Evolutionary conservation across 2,888 invertebrate genomes (phyloP), one percentile per base, ranked within the genome.

Genomic region (Morpho deidamia): DNA sequence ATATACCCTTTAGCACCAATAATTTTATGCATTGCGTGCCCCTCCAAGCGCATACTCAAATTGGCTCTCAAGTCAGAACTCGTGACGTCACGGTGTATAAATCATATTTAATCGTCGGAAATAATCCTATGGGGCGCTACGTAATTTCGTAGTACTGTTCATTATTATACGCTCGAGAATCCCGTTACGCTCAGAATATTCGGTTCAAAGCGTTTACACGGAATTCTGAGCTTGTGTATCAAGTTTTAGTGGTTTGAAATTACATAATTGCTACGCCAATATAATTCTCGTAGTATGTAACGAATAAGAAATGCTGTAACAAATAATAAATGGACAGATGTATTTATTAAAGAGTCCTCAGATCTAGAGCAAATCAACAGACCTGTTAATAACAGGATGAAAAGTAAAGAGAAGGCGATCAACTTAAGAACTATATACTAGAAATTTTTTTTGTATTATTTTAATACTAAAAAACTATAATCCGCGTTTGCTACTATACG

Each of bases 11-110:
- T 23, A 23, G 23, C 23, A 23, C 23, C 23, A 23, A 2, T 81
- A 83, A 87, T 86, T 85, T 86, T 76, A 81, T 80, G 83, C 72
- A 81, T 76, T 74, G 76, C 77, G 76, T 78, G 72, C 73, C 72
- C 76, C 83, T 75, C 80, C 59, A 53, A 76, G 71, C 77, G 63
- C 67, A 64, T 71, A 74, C 70, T 74, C 66, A 63, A 75, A 74
- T 42, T 70, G 71, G 70, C 54, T 64, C 65, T 69, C 63, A 59
- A 62, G 50, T 60, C 58, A 62, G 65, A 67, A 72, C 68, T 68
- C 68, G 70, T 76, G 76, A 77, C 72, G 79, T 78, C 78, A 81
- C 70, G 82, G 71, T 58, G 67, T 72, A 77, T 83, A 83, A 83
- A 83, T 85, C 82, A 83, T 80, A 76, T 75, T 76, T 77, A 83